Percentiles rank a stretch among this genome's conserved stretches.
These are phyloP conservation scores for Chaetodon trifasciatus DNA, from an alignment of 2,797 vertebrate species.

Conservation along the genomic window DNA sequence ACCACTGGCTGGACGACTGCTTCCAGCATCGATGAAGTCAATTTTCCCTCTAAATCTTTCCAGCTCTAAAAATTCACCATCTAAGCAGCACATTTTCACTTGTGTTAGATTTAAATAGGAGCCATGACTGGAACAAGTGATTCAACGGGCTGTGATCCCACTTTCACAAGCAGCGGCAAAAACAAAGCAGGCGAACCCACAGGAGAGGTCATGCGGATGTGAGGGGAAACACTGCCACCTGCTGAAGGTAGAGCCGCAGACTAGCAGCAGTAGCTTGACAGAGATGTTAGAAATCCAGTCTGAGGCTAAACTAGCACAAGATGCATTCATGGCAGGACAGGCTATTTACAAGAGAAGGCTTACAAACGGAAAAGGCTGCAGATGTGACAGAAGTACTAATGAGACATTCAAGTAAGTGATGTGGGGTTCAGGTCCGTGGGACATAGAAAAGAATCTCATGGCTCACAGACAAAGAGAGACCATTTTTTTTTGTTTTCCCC, in stretches of 20 bases:
- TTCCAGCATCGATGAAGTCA: constrained; percentile 10
- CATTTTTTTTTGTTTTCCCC: neutral
- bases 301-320: constrained; percentile 24
- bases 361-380: constrained; percentile 26
- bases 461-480: neutral
- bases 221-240: constrained; percentile 77
- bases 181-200: constrained; percentile 21
- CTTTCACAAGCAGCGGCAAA: constrained; percentile 35
- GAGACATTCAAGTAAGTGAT: constrained; percentile 25
- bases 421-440: constrained; percentile 8
- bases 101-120: constrained; percentile 8
- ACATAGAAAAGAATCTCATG: neutral
- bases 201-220: constrained; percentile 29
- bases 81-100: neutral
- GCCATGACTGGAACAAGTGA: constrained; percentile 25
- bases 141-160: constrained; percentile 11
- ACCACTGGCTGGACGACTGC: constrained; percentile 1
- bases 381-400: constrained; percentile 25
- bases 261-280: neutral
- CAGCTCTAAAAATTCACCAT: constrained; percentile 3
- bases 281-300: constrained; percentile 32
- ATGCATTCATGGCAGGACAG: constrained; percentile 21
- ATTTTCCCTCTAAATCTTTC: neutral
- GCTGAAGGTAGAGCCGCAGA: constrained; percentile 41
- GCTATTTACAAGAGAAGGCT: constrained; percentile 25